These are phyloP conservation scores for Zalophus californianus DNA, from an alignment of 2,797 vertebrate genomes.

Conservation along the genomic window DNA sequence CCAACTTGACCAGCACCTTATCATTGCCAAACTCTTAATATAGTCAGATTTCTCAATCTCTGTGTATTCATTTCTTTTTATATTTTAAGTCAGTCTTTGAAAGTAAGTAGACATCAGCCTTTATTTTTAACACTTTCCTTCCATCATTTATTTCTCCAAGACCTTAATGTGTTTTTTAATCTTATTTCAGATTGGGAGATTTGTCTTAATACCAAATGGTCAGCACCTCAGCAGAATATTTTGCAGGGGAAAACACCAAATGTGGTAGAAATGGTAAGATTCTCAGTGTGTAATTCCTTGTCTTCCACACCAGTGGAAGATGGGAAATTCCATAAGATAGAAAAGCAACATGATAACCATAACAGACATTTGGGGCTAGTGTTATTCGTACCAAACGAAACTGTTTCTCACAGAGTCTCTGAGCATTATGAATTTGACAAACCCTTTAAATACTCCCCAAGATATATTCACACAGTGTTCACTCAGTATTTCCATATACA, in stretches of 20 bases:
- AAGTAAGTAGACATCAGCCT: neutral
- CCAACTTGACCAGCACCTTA: neutral
- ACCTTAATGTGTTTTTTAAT: constrained; percentile 13
- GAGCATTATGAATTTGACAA: neutral
- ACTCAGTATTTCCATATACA: neutral
- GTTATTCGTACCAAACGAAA: neutral
- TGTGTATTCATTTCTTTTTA: neutral
- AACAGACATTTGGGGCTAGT: neutral
- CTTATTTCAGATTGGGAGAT: constrained; percentile 37
- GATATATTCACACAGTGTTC: neutral
- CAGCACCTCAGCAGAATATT: neutral
- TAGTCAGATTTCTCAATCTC: neutral
- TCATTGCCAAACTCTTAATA: neutral
- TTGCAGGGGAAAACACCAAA: neutral
- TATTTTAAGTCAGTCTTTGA: neutral
- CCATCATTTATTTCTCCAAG: neutral
- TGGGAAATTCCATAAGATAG: neutral
- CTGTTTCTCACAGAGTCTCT: neutral
- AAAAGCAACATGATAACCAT: neutral
- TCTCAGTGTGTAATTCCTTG: neutral
- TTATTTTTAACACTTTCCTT: neutral
- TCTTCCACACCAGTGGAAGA: neutral
- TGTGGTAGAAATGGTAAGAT: constrained; percentile 30
- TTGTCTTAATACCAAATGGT: neutral
- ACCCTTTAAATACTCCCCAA: neutral